A percentile compares a stretch with the other conserved stretches of the same genome.
These are phyloP conservation scores for Nebria ingens DNA, from an alignment of 1,140 invertebrate genomes.

Conservation along the genomic window DNA sequence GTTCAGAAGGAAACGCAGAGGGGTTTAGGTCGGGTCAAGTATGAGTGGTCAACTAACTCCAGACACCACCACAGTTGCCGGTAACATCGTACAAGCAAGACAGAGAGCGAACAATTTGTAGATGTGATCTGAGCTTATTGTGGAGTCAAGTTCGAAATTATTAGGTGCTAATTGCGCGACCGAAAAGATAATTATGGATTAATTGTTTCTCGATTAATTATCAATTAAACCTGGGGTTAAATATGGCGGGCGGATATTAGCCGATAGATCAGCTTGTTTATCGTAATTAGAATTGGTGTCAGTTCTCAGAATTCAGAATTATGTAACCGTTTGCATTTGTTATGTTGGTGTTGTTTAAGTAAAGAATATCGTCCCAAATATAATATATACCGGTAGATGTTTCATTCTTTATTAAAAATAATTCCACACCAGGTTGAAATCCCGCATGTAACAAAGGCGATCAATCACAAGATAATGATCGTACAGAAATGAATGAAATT, in stretches of 20 bases:
- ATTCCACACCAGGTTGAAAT: not conserved
- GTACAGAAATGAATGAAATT: not conserved
- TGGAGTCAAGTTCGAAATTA: not conserved
- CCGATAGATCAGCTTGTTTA: too few species aligned
- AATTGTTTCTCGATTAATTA: not conserved
- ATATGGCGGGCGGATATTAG: too few species aligned
- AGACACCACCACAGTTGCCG: not conserved
- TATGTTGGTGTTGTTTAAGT: too few species aligned
- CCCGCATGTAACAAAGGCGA: not conserved
- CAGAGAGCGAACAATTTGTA: not conserved
- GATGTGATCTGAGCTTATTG: not conserved
- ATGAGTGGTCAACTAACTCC: not conserved
- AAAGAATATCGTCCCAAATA: not conserved
- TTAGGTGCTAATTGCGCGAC: not conserved
- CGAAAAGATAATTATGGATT: too few species aligned
- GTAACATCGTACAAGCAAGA: not conserved
- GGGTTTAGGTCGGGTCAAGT: not conserved
- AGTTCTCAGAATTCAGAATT: not conserved
- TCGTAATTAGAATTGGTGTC: too few species aligned
- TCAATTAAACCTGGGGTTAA: too few species aligned
- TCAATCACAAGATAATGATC: slow-evolving; percentile 6
- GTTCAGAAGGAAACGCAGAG: too few species aligned
- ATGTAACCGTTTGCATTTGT: not conserved
- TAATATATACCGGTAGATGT: not conserved
- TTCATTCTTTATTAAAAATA: slow-evolving; percentile 8